Conservation (phyloP, 2,888 invertebrate species). For the Thysanoteuthis rhombus region DNA sequence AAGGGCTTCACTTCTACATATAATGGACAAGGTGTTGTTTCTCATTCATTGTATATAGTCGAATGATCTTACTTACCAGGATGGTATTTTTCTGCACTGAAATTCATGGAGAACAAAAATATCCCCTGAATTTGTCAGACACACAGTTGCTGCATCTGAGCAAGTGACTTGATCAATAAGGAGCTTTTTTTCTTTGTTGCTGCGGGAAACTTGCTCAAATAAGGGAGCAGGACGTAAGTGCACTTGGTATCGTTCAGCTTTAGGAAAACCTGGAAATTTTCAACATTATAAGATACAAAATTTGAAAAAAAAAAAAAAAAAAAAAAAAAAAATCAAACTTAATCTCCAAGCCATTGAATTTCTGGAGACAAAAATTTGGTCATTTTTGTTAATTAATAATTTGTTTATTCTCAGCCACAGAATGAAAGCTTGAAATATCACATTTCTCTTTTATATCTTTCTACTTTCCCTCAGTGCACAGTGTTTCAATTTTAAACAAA, state of each 20-base stretch:
- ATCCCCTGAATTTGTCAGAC: conserved; percentile 76
- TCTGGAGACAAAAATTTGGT: not conserved
- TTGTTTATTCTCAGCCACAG: no score
- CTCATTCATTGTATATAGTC: no score
- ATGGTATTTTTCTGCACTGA: conserved; percentile 77
- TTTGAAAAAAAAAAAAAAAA: not conserved
- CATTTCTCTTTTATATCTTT: no score
- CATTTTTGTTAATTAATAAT: not conserved
- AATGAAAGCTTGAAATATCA: no score
- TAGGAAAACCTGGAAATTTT: conserved; percentile 71
- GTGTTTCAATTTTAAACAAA: no score
- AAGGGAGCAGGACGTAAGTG: conserved; percentile 66
- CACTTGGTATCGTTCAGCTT: conserved; percentile 66
- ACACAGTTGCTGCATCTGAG: conserved; percentile 77
- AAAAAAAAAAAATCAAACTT: not conserved
- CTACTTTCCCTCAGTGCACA: no score
- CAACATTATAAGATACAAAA: no score
- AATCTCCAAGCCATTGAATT: not conserved
- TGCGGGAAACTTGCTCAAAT: not conserved
- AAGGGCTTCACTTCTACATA: no score
- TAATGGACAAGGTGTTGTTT: no score
- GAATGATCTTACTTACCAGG: conserved; percentile 68
- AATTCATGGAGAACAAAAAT: conserved; percentile 78
- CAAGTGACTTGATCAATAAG: conserved; percentile 72
- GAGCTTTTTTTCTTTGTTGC: not conserved